Conservation (phyloP, 2,797 vertebrate species). For the Lophura swinhoii region DNA sequence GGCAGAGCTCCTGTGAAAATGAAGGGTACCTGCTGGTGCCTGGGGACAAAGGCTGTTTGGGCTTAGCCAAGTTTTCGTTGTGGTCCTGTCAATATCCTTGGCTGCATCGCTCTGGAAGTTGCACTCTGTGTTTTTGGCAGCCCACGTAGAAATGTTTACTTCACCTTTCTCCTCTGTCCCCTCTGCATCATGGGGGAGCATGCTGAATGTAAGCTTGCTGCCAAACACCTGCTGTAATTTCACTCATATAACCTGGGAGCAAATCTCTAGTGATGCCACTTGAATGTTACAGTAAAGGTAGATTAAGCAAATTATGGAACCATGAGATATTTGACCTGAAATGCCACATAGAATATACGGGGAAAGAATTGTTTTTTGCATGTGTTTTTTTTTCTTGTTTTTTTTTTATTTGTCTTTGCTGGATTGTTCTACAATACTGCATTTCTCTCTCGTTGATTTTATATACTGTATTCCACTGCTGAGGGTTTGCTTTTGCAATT, state of each 20-base stretch:
- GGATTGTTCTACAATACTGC: background rate
- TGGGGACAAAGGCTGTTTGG: background rate
- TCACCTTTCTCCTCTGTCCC: background rate
- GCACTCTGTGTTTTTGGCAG: background rate
- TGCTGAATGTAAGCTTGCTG: background rate
- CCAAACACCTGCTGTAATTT: background rate
- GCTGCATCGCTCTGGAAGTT: background rate
- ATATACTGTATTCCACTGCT: background rate
- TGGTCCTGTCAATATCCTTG: background rate
- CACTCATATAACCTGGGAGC: background rate
- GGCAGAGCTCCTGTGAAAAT: background rate
- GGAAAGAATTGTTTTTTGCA: background rate
- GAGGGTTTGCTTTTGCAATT: background rate
- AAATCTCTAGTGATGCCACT: background rate
- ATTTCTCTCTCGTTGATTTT: background rate
- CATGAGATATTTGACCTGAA: background rate
- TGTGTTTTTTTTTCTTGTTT: background rate
- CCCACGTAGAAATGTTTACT: background rate
- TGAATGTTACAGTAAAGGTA: background rate
- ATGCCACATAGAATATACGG: background rate
- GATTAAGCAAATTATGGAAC: background rate
- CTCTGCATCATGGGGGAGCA: accelerated
- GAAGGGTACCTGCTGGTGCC: background rate
- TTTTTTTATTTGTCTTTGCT: background rate
- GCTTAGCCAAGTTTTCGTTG: background rate